Conservation (phyloP, 2,888 invertebrate genomes). For the Geotrupes spiniger region DNA sequence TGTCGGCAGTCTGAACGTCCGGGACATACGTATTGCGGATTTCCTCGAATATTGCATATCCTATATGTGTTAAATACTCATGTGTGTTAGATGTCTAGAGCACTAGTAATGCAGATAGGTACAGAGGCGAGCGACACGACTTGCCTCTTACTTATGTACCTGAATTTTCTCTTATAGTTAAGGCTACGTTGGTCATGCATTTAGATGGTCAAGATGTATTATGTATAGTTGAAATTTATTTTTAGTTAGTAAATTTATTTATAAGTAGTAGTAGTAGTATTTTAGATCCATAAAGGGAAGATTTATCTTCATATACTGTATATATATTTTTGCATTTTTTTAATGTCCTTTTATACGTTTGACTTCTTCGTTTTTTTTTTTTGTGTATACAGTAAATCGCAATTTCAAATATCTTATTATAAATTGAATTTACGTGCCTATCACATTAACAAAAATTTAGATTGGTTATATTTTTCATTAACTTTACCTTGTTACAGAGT, state of each 20-base stretch:
- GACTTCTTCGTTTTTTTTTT: too few relatives aligned
- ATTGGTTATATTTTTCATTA: too few relatives aligned
- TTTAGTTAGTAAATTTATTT: conserved; percentile 1
- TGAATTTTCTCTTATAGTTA: conserved; percentile 19
- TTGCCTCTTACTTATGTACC: conserved; percentile 24
- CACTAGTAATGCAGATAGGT: conserved; percentile 14
- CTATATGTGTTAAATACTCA: conserved; percentile 16
- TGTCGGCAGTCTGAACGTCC: conserved; percentile 56
- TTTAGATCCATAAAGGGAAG: conserved; percentile 8
- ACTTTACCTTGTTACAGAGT: too few relatives aligned
- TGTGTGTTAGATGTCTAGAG: conserved; percentile 6
- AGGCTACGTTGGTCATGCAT: conserved; percentile 2
- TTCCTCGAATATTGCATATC: not conserved
- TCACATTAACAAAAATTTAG: too few relatives aligned
- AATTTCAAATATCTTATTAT: conserved; percentile 7
- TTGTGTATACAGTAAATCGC: conserved; percentile 4
- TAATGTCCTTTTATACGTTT: not conserved
- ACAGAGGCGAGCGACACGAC: conserved; percentile 21
- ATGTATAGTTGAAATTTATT: conserved; percentile 4
- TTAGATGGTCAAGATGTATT: conserved; percentile 5
- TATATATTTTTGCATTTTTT: not conserved
- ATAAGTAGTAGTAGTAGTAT: conserved; percentile 5
- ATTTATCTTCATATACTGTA: conserved; percentile 3
- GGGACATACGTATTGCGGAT: not conserved
- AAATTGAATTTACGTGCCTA: too few relatives aligned